Evolutionary conservation across 2,888 invertebrate genomes (phyloP).

Genomic region (Aphrophora alni): DNA sequence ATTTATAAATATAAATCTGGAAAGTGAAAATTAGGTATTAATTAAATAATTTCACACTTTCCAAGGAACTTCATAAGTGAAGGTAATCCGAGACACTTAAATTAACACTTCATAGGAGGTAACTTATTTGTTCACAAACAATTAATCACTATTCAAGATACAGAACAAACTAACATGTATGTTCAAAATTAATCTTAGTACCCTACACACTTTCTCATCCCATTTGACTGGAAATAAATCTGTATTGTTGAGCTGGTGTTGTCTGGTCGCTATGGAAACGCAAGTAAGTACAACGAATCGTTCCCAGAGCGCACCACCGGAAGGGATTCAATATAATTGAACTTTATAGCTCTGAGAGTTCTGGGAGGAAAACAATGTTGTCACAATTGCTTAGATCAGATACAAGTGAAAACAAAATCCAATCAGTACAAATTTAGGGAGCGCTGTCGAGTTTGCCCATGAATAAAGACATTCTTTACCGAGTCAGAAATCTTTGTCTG

Average conservation of each 20-base stretch:
- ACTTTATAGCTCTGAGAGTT: constrained; percentile 2
- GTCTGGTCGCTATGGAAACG: not conserved
- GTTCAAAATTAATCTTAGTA: too few relatives aligned
- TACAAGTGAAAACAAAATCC: constrained; percentile 6
- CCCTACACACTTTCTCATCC: too few relatives aligned
- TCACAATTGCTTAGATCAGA: constrained; percentile 6
- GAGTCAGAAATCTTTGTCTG: not conserved
- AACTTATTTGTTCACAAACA: too few relatives aligned
- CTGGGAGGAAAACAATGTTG: not conserved
- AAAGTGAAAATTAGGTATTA: too few relatives aligned
- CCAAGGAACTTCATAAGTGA: too few relatives aligned
- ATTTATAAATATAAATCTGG: too few relatives aligned
- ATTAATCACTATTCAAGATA: too few relatives aligned
- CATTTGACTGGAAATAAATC: not conserved
- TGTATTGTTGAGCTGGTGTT: not conserved
- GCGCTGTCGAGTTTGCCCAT: not conserved
- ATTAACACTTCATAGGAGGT: too few relatives aligned
- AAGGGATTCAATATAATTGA: constrained; percentile 6
- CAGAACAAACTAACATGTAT: too few relatives aligned
- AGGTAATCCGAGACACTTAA: too few relatives aligned
- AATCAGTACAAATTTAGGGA: not conserved
- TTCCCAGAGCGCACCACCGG: not conserved
- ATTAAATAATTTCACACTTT: too few relatives aligned
- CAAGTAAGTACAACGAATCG: not conserved
- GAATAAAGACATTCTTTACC: not conserved